Percentiles rank a stretch among this genome's conserved stretches.
These are phyloP conservation scores for Montipora cactus DNA, from an alignment of 64 coral and sea anemone genomes.

Conservation along the genomic window DNA sequence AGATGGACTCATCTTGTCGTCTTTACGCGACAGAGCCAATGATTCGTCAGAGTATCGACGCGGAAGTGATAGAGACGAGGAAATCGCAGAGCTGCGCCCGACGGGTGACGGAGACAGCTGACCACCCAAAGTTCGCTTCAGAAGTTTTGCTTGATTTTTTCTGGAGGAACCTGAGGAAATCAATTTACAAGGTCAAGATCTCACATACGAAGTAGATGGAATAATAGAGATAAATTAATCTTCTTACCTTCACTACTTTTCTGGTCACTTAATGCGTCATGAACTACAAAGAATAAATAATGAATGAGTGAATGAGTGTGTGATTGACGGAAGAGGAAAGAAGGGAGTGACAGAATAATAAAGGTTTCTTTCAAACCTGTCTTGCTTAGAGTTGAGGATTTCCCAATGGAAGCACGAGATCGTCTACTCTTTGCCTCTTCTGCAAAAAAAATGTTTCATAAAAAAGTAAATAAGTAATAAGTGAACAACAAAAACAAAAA, in stretches of 20 bases:
- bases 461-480: too few relatives aligned
- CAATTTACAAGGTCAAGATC: not conserved
- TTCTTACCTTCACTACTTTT: slow-evolving; percentile 68
- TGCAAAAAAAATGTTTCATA: not conserved
- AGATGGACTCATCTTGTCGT: slow-evolving; percentile 22
- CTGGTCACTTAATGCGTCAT: slow-evolving; percentile 60
- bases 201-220: not conserved
- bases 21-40: slow-evolving; percentile 36
- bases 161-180: slow-evolving; percentile 15
- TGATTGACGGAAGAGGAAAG: not conserved
- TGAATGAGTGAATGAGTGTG: not conserved
- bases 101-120: not conserved
- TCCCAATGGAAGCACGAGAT: slow-evolving; percentile 42
- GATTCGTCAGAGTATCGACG: slow-evolving; percentile 33
- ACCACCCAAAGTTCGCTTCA: slow-evolving; percentile 5
- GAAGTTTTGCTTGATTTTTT: slow-evolving; percentile 33
- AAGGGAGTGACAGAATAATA: not conserved
- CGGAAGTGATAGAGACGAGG: not conserved
- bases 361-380: not conserved
- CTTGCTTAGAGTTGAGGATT: slow-evolving; percentile 20
- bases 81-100: slow-evolving; percentile 25
- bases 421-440: slow-evolving; percentile 71
- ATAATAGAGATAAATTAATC: not conserved
- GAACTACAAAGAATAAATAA: slow-evolving; percentile 39
- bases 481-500: too few relatives aligned